Percentiles rank a stretch among this genome's conserved stretches.
phyloP scores from a whole-genome alignment of 2,797 vertebrate genomes.

The Taeniopygia guttata region DNA sequence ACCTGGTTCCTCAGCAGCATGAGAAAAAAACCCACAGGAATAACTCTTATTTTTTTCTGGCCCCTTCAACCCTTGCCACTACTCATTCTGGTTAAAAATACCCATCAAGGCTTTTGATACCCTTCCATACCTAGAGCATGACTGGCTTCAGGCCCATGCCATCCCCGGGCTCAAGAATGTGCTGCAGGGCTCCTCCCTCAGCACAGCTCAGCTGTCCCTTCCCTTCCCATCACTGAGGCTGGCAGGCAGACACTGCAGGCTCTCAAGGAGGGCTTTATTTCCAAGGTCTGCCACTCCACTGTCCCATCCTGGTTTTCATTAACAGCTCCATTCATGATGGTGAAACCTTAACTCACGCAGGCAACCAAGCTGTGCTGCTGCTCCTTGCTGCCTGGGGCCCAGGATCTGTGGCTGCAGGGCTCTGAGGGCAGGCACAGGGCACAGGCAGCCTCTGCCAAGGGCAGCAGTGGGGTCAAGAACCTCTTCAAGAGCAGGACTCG shows the following conservation, averaged over 20 bases:
- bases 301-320: not conserved
- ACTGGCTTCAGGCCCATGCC: not conserved
- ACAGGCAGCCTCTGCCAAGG: not conserved
- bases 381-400: not conserved
- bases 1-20: not conserved
- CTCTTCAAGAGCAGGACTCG: not conserved
- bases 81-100: conserved; percentile 6
- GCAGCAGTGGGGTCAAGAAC: not conserved
- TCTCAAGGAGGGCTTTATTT: not conserved
- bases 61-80: not conserved
- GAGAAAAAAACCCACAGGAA: not conserved
- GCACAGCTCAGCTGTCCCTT: not conserved
- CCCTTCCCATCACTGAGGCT: not conserved
- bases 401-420: not conserved
- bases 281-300: not conserved
- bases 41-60: not conserved
- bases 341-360: conserved; percentile 2
- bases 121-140: not conserved
- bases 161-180: not conserved
- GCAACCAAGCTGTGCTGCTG: not conserved
- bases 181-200: not conserved
- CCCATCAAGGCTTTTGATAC: not conserved
- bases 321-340: not conserved
- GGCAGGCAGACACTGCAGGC: not conserved
- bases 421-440: accelerated